Percentiles rank a stretch among this genome's conserved stretches.
These are phyloP conservation scores for Myiopsitta monachus DNA, from an alignment of 2,113 vertebrate genomes.

Conservation along the genomic window DNA sequence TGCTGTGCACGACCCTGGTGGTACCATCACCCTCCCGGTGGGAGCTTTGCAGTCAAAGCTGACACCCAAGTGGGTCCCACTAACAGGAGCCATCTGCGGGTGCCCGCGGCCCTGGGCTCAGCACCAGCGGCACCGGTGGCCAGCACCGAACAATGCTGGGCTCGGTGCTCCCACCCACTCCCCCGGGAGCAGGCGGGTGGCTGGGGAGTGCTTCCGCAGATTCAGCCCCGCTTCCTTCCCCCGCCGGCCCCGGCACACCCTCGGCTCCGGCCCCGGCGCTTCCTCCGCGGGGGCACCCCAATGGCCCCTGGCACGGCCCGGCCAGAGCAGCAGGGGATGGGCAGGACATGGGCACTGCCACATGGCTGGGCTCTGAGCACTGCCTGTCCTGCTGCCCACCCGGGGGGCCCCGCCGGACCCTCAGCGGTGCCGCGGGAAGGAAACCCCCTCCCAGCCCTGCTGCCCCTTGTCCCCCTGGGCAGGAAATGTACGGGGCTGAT, in stretches of 20 bases:
- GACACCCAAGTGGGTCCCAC: neutral
- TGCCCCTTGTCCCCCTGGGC: neutral
- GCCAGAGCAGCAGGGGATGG: neutral
- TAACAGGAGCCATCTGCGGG: neutral
- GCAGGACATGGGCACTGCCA: neutral
- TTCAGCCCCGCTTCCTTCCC: conserved; percentile 52
- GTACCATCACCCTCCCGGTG: neutral
- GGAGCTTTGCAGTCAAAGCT: neutral
- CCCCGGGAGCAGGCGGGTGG: neutral
- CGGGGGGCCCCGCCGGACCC: neutral
- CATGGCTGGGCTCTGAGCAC: neutral
- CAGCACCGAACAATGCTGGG: neutral
- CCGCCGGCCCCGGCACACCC: neutral
- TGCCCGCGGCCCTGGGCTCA: neutral
- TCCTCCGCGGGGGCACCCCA: neutral
- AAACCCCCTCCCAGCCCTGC: neutral
- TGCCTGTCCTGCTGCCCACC: neutral
- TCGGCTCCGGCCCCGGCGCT: rapidly evolving
- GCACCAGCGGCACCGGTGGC: neutral
- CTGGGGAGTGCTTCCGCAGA: conserved; percentile 33
- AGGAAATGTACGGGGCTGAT: neutral
- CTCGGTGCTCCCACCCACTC: neutral
- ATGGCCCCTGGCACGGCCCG: neutral
- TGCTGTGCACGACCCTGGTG: neutral
- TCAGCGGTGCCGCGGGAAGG: neutral